Evolutionary conservation across 2,888 invertebrate genomes (phyloP), one percentile per base, ranked within the genome.

Genomic region (Epirrhoe alternata): DNA sequence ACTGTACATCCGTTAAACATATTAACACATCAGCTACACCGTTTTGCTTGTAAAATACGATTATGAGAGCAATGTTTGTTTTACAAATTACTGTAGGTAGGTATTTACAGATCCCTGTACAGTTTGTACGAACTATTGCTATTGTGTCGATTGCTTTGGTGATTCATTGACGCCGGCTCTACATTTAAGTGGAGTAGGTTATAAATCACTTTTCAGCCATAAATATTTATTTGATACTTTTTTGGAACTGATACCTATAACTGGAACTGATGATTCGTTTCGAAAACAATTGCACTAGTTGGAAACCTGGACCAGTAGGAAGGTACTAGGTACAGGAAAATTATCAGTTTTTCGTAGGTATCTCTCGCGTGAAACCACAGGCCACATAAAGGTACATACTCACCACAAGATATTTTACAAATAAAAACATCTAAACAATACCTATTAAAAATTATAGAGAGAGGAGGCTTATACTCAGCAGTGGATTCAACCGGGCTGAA

Each of bases 171-270:
- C 45, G 62, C 50, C 45, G 35, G 14, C 38, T 38, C 35, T 35
- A 62, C 55, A 50, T 50, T 53, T 12, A 16, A 62, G 54, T 66
- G 51, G 61, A 61, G 62, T 66, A 62, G 66, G 66, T 54, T 61
- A 57, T 61, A 35, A 58, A 38, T 49, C 57, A 49, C 14, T 31
- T n/a, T 30, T 5, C 14, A 45, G 14, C 17, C 55, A 30, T 55
- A 30, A 12, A 24, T 24, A 56, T 56, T 56, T 45, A 30, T 56
- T 56, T 42, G 30, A 14, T 30, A 47, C 24, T 45, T 10, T 56
- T 56, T 38, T 6, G n/a, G n/a, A n/a, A 42, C 12, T 12, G 12
- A 12, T 42, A n/a, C n/a, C n/a, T n/a, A n/a, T n/a, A n/a, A 2
- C 24, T 24, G 24, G 3, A 24, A 24, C 24, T 24, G 24, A 2